Evolutionary conservation across 1,140 invertebrate species (phyloP).

Genomic region (Trypoxylus dichotomus): DNA sequence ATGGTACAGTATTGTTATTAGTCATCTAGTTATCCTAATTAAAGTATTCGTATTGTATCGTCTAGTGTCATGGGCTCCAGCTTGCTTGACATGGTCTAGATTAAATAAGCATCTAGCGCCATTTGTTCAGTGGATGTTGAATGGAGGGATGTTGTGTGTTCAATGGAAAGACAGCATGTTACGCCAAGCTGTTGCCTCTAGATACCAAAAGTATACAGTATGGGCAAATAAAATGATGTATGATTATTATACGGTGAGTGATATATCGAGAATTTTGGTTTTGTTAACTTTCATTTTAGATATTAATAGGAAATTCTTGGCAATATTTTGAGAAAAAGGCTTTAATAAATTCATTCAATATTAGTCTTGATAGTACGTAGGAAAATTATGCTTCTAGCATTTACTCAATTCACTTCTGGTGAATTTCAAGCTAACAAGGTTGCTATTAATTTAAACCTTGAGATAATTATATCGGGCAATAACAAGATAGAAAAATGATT

Average conservation of each 20-base stretch:
- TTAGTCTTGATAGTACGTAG: too few relatives aligned
- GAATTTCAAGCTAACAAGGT: too few relatives aligned
- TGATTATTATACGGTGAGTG: conserved; percentile 59
- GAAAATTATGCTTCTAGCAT: too few relatives aligned
- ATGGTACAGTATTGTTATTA: conserved; percentile 55
- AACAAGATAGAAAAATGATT: too few relatives aligned
- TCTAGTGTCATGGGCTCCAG: conserved; percentile 65
- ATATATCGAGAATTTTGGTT: not conserved
- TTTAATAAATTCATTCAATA: too few relatives aligned
- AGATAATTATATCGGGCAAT: too few relatives aligned
- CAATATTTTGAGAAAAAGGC: too few relatives aligned
- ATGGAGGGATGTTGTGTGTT: conserved; percentile 62
- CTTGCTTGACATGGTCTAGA: conserved; percentile 69
- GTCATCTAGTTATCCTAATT: conserved; percentile 31
- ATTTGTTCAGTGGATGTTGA: conserved; percentile 65
- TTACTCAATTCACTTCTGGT: too few relatives aligned
- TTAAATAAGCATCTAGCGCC: conserved; percentile 65
- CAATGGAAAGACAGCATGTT: conserved; percentile 64
- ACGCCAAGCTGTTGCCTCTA: conserved; percentile 43
- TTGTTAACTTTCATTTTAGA: too few relatives aligned
- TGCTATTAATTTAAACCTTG: too few relatives aligned
- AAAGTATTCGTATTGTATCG: conserved; percentile 4
- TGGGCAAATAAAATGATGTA: conserved; percentile 58
- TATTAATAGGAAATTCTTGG: too few relatives aligned
- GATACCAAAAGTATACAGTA: conserved; percentile 52